Evolutionary conservation across 23 tunicate genomes (phyloP).

Genomic region (Pegea sp.): DNA sequence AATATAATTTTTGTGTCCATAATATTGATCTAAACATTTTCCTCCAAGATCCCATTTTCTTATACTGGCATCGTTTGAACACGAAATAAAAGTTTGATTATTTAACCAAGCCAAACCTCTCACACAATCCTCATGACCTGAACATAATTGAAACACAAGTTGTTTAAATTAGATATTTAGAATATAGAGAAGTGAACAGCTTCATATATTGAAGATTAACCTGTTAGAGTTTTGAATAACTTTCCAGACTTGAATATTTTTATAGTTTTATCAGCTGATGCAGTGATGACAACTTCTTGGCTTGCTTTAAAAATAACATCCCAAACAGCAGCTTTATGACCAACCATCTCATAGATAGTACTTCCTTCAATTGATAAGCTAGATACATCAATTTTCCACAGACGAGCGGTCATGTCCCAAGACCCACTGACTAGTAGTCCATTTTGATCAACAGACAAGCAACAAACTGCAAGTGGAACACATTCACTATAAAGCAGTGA

Average conservation of each 20-base stretch:
- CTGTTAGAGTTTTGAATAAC: conserved; percentile 9
- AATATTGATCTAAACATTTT: conserved; percentile 36
- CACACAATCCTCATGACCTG: conserved; percentile 62
- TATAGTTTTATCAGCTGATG: conserved; percentile 56
- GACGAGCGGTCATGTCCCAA: conserved; percentile 64
- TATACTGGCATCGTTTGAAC: conserved; percentile 58
- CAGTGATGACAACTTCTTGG: conserved; percentile 24
- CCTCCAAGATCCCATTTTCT: conserved; percentile 47
- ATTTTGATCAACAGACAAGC: conserved; percentile 8
- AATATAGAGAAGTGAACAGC: too few species aligned
- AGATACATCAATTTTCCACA: conserved; percentile 18
- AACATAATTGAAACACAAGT: neutral
- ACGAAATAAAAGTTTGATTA: conserved; percentile 25
- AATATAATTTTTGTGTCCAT: conserved; percentile 59
- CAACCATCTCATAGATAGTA: conserved; percentile 10
- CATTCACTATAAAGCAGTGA: too few species aligned
- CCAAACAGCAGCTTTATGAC: conserved; percentile 66
- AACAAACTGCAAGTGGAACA: conserved; percentile 13
- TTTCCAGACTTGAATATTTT: conserved; percentile 24
- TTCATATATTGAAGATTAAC: too few species aligned
- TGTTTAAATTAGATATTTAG: too few species aligned
- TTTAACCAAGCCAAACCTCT: conserved; percentile 31
- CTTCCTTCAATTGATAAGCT: conserved; percentile 2
- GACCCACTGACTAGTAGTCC: conserved; percentile 36
- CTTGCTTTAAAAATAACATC: conserved; percentile 13